A percentile compares a stretch with the other conserved stretches of the same genome.
Conservation (phyloP, 2,797 vertebrate genomes). For the Catostomus latipinnis region DNA sequence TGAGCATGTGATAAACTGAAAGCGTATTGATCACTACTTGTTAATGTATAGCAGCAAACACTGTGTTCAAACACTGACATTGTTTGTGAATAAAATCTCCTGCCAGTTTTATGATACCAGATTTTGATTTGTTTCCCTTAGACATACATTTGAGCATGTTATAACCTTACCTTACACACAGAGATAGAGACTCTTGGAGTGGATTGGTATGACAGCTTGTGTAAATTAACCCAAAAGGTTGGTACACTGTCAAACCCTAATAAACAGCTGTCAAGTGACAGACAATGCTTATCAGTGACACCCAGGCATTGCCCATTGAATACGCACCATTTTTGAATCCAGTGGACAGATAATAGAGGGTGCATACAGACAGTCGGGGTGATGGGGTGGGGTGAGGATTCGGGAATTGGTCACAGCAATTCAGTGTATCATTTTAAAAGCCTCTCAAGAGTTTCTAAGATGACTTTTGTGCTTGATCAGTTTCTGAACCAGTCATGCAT, state of each 20-base stretch:
- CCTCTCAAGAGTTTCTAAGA: not conserved
- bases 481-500: conserved; percentile 31
- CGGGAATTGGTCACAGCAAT: not conserved
- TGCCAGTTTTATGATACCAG: conserved; percentile 13
- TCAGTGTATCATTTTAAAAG: not conserved
- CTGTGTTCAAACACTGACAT: conserved; percentile 18
- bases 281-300: conserved; percentile 44
- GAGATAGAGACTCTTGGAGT: not conserved
- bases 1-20: conserved; percentile 19
- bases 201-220: not conserved
- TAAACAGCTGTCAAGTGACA: conserved; percentile 30
- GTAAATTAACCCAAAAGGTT: conserved; percentile 36
- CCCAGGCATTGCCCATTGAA: conserved; percentile 35
- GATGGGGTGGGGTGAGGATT: not conserved
- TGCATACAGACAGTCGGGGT: conserved; percentile 5
- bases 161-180: not conserved
- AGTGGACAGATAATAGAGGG: conserved; percentile 21
- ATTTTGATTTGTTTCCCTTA: conserved; percentile 21
- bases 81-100: conserved; percentile 9
- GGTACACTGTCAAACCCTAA: conserved; percentile 21
- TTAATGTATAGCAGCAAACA: conserved; percentile 20
- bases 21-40: conserved; percentile 39
- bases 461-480: conserved; percentile 31
- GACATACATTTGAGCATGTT: conserved; percentile 2
- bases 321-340: conserved; percentile 32